These are phyloP conservation scores for Drosophila anomelani DNA, from an alignment of 2,888 invertebrate genomes.

Conservation along the genomic window DNA sequence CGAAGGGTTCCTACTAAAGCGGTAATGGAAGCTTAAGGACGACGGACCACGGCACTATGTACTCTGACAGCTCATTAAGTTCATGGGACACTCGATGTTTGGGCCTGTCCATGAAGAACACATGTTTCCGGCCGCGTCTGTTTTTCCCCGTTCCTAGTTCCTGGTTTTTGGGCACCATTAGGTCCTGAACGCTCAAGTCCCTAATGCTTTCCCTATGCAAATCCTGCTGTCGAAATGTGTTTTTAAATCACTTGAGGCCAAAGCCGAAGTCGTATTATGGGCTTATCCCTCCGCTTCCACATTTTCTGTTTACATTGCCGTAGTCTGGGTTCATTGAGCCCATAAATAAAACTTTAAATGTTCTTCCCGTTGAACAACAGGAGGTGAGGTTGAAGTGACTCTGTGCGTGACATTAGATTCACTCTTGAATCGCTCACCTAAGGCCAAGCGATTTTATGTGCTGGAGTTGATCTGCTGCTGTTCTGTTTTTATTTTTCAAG, in stretches of 20 bases:
- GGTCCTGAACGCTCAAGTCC: slow-evolving; percentile 19
- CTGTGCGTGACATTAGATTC: slow-evolving; percentile 17
- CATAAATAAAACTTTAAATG: slow-evolving; percentile 51
- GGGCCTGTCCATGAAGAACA: slow-evolving; percentile 2
- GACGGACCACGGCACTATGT: background rate
- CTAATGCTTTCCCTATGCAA: slow-evolving; percentile 39
- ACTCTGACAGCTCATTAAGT: slow-evolving; percentile 19
- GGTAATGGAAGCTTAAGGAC: slow-evolving; percentile 6
- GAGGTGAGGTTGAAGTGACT: slow-evolving; percentile 1
- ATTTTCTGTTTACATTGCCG: slow-evolving; percentile 44
- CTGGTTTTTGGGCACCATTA: slow-evolving; percentile 2
- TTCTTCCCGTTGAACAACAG: slow-evolving; percentile 19
- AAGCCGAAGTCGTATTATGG: slow-evolving; percentile 1
- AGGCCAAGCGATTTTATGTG: slow-evolving; percentile 5
- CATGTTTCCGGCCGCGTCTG: slow-evolving; percentile 24
- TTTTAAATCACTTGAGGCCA: slow-evolving; percentile 36
- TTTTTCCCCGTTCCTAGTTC: slow-evolving; percentile 5
- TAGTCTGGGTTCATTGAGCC: slow-evolving; percentile 53
- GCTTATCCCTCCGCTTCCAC: slow-evolving; percentile 31
- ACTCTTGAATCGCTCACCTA: slow-evolving; percentile 10
- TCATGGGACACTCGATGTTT: slow-evolving; percentile 1
- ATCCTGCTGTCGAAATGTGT: slow-evolving; percentile 33
- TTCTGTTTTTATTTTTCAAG: background rate
- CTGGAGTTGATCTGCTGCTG: background rate
- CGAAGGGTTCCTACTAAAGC: background rate